A percentile compares a stretch with the other conserved stretches of the same genome.
phyloP scores from a whole-genome alignment of 2,797 vertebrate genomes.

The Erethizon dorsatum region DNA sequence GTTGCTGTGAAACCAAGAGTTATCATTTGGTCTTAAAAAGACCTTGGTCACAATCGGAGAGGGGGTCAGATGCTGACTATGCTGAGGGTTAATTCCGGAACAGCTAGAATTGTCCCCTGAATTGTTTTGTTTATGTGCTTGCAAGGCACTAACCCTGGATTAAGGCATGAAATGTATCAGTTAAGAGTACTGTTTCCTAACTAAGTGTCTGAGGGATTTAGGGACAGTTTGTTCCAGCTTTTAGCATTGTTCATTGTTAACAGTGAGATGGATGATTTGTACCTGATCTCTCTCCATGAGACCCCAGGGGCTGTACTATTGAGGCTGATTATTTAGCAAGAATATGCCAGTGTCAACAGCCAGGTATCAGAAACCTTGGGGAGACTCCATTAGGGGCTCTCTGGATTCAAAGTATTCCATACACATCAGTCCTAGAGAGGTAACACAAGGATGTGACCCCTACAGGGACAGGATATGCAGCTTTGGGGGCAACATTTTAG shows the following conservation, averaged over 20 bases:
- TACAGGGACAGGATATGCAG: not conserved
- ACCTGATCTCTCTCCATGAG: not conserved
- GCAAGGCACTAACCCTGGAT: not conserved
- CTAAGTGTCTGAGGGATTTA: not conserved
- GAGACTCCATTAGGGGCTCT: not conserved
- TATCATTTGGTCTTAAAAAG: not conserved
- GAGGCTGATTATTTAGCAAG: not conserved
- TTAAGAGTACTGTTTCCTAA: not conserved
- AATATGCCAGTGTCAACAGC: not conserved
- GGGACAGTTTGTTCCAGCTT: not conserved
- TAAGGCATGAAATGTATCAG: not conserved
- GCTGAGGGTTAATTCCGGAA: not conserved
- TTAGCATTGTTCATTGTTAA: not conserved
- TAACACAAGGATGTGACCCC: not conserved
- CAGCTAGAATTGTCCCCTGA: not conserved
- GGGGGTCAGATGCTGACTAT: not conserved
- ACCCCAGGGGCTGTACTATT: not conserved
- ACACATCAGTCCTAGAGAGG: not conserved
- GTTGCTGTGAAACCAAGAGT: conserved; percentile 10
- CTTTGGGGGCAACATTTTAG: not conserved
- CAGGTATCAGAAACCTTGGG: not conserved
- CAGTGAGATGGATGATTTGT: not conserved
- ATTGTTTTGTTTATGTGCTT: not conserved
- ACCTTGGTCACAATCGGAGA: not conserved
- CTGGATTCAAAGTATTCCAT: not conserved